Evolutionary conservation across 2,113 vertebrate species (phyloP).

Genomic region (Neodontobutis hainanensis): DNA sequence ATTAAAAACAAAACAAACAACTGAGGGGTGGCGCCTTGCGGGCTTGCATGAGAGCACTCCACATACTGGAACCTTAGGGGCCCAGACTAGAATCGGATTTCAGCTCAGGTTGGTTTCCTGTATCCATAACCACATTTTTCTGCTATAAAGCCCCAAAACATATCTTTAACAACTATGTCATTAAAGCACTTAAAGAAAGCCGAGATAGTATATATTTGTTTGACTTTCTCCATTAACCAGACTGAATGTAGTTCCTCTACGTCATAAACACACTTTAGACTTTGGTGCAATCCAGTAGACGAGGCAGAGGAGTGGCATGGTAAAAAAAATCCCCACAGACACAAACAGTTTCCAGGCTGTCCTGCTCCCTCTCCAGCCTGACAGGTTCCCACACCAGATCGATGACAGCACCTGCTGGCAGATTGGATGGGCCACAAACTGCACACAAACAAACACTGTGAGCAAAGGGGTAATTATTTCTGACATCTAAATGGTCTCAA

Average conservation of each 20-base stretch:
- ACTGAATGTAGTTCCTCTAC: neutral
- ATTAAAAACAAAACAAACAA: too few relatives aligned
- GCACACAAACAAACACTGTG: slow-evolving; percentile 17
- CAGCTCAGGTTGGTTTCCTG: too few relatives aligned
- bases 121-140: too few relatives aligned
- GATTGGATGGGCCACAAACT: slow-evolving; percentile 92
- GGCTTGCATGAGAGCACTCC: too few relatives aligned
- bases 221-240: too few relatives aligned
- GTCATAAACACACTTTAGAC: slow-evolving; percentile 77
- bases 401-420: slow-evolving; percentile 94
- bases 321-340: slow-evolving; percentile 84
- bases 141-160: too few relatives aligned
- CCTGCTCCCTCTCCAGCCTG: slow-evolving; percentile 87
- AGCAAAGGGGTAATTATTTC: neutral
- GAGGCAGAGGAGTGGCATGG: slow-evolving; percentile 88
- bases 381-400: slow-evolving; percentile 88
- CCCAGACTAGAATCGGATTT: too few relatives aligned
- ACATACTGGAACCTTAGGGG: too few relatives aligned
- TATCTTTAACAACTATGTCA: too few relatives aligned
- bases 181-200: too few relatives aligned
- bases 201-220: too few relatives aligned
- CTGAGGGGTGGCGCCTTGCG: too few relatives aligned
- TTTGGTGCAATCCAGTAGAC: slow-evolving; percentile 89
- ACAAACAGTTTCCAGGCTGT: slow-evolving; percentile 86
- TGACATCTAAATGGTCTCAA: neutral